phyloP scores from a whole-genome alignment of 2,888 invertebrate species.

The Xylocampa areola region DNA sequence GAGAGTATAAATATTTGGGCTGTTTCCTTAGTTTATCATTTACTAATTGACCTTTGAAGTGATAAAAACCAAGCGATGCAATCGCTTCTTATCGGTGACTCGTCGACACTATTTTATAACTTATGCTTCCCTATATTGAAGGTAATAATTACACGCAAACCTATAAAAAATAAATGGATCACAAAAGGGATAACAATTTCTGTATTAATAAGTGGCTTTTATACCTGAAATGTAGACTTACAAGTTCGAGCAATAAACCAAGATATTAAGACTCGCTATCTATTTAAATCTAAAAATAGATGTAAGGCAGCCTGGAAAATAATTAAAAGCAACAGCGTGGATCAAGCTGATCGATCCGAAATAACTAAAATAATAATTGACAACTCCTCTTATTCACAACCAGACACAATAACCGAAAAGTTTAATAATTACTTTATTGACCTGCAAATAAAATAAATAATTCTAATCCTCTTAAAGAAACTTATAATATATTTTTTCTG shows the following conservation, averaged over 20 bases:
- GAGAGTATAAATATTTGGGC: too few species aligned
- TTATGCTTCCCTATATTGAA: constrained; percentile 1
- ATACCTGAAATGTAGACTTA: background rate
- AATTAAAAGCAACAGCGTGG: constrained; percentile 1
- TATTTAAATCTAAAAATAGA: background rate
- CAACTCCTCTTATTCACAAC: background rate
- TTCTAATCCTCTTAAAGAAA: background rate
- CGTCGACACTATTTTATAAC: background rate
- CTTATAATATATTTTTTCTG: background rate
- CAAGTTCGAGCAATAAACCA: background rate
- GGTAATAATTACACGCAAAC: constrained; percentile 1
- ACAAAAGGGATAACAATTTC: background rate
- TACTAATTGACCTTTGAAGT: too few species aligned
- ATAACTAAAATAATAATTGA: background rate
- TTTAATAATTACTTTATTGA: constrained; percentile 1
- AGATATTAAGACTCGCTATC: background rate
- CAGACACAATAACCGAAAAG: background rate
- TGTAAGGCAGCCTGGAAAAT: background rate
- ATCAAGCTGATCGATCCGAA: background rate
- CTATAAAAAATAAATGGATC: constrained; percentile 6
- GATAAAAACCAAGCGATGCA: too few species aligned
- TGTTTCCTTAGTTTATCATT: too few species aligned
- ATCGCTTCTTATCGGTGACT: too few species aligned
- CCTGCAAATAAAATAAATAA: background rate
- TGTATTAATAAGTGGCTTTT: background rate